phyloP scores from a whole-genome alignment of 1,140 invertebrate species.

The Pachypeltis micranthus region DNA sequence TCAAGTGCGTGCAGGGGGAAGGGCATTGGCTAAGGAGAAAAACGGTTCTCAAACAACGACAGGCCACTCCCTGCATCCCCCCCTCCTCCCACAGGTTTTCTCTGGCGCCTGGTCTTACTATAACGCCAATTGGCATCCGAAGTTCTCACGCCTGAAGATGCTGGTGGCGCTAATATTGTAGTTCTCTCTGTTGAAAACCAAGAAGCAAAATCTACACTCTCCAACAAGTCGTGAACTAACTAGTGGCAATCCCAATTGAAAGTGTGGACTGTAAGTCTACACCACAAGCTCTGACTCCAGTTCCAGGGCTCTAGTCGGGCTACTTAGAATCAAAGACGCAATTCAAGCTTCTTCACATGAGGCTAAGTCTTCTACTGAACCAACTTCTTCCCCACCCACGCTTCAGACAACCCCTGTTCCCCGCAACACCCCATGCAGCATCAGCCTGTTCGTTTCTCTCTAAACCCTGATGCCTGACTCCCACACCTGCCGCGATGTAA shows the following conservation, averaged over 20 bases:
- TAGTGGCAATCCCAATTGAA: neutral
- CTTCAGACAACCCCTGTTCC: constrained; percentile 19
- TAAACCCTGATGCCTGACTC: constrained; percentile 20
- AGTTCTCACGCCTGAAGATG: neutral
- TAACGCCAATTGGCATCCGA: neutral
- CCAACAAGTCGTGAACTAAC: neutral
- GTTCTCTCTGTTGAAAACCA: neutral
- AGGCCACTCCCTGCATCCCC: neutral
- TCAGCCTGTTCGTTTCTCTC: constrained; percentile 6
- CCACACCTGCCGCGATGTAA: too few relatives aligned
- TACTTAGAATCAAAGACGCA: neutral
- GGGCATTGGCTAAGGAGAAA: neutral
- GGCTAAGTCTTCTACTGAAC: neutral
- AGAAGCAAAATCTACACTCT: neutral
- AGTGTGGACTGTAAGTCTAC: neutral
- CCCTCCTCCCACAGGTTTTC: neutral
- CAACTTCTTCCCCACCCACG: constrained; percentile 13
- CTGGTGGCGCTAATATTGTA: neutral
- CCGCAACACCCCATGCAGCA: neutral
- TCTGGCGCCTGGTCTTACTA: neutral
- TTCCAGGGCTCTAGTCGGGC: neutral
- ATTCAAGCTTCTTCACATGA: neutral
- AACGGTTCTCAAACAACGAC: neutral
- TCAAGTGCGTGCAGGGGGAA: neutral
- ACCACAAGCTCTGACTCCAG: neutral